Conservation (phyloP, 1,140 invertebrate species). For the Drosophila pruinosa region DNA sequence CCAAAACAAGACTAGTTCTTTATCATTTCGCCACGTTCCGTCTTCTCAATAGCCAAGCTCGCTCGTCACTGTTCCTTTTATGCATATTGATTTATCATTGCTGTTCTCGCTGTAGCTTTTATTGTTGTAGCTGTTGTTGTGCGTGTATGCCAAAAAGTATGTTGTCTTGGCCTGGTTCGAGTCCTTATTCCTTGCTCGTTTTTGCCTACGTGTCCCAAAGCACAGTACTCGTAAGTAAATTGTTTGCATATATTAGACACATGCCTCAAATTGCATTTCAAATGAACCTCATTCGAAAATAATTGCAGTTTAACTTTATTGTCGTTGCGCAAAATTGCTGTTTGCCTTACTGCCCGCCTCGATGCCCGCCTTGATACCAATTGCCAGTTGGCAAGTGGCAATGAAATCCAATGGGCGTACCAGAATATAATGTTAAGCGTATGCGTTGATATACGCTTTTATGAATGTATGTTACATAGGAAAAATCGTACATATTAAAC, state of each 20-base stretch:
- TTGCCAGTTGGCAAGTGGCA: neutral
- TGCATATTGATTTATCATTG: conserved; percentile 73
- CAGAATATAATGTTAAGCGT: neutral
- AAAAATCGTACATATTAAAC: too few relatives aligned
- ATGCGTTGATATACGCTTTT: neutral
- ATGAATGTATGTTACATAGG: neutral
- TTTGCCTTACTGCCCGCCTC: neutral
- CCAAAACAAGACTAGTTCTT: conserved; percentile 14
- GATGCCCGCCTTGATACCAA: neutral
- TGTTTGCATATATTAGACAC: conserved; percentile 72
- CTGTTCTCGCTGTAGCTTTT: neutral
- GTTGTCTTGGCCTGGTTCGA: conserved; percentile 31
- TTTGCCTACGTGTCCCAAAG: conserved; percentile 1
- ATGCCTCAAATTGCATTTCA: conserved; percentile 67
- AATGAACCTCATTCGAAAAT: conserved; percentile 65
- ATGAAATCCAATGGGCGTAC: neutral
- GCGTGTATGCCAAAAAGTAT: conserved; percentile 9
- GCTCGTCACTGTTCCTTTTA: conserved; percentile 47
- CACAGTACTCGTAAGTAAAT: conserved; percentile 5
- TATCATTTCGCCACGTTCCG: conserved; percentile 75
- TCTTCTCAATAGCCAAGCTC: conserved; percentile 32
- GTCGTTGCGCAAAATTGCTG: conserved; percentile 27
- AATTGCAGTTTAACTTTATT: conserved; percentile 63
- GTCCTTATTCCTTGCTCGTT: neutral
- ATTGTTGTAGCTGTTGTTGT: conserved; percentile 11